These are phyloP conservation scores for Hyppa rectilinea DNA, from an alignment of 2,888 invertebrate genomes.

Conservation along the genomic window DNA sequence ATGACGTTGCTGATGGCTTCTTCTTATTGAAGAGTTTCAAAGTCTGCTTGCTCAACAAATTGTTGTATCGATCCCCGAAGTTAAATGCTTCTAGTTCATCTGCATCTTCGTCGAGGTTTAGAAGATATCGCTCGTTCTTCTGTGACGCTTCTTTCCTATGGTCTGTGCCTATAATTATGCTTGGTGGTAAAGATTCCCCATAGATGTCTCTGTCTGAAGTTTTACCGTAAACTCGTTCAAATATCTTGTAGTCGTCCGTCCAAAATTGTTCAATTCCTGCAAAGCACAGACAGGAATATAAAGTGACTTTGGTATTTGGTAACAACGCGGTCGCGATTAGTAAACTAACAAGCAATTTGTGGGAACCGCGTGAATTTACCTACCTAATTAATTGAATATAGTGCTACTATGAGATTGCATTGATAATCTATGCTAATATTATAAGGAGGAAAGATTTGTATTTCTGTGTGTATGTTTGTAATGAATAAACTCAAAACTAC, in stretches of 20 bases:
- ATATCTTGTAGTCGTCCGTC: conserved; percentile 85
- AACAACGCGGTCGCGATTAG: not conserved
- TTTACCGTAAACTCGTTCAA: conserved; percentile 85
- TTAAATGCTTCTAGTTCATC: conserved; percentile 69
- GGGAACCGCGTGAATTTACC: not conserved
- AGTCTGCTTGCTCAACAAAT: conserved; percentile 65
- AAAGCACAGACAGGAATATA: conserved; percentile 53
- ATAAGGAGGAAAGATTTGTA: too few species aligned
- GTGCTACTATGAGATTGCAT: not conserved
- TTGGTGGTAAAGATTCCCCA: conserved; percentile 77
- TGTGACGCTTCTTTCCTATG: conserved; percentile 74
- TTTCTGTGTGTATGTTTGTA: too few species aligned
- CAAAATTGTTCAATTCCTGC: conserved; percentile 84
- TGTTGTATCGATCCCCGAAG: conserved; percentile 73
- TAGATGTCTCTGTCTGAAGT: conserved; percentile 86
- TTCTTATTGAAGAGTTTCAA: conserved; percentile 60
- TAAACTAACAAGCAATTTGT: not conserved
- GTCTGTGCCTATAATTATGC: conserved; percentile 61
- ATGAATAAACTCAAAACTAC: too few species aligned
- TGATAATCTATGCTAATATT: too few species aligned
- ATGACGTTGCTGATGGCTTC: conserved; percentile 69
- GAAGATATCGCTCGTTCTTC: conserved; percentile 76
- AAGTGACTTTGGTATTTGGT: not conserved
- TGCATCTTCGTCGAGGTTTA: conserved; percentile 66
- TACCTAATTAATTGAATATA: not conserved